Conservation (phyloP, 2,797 vertebrate genomes). For the Ciconia nigra region DNA sequence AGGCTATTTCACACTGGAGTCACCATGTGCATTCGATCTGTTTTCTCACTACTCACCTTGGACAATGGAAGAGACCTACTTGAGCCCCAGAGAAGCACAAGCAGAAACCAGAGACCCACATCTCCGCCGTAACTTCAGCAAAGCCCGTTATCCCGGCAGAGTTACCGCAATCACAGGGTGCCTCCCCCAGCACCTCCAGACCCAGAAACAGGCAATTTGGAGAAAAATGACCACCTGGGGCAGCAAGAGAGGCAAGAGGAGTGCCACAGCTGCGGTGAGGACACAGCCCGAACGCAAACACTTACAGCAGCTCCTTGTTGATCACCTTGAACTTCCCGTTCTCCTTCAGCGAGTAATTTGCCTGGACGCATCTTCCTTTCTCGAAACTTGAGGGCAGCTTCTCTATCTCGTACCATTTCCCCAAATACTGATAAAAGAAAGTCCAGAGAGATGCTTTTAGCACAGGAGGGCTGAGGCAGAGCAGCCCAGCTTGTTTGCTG, state of each 20-base stretch:
- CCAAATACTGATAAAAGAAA: constrained; percentile 83
- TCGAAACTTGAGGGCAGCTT: constrained; percentile 88
- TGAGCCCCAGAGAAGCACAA: not conserved
- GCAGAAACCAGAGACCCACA: not conserved
- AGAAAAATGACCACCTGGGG: not conserved
- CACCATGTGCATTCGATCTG: not conserved
- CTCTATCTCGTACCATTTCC: constrained; percentile 93
- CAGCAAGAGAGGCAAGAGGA: not conserved
- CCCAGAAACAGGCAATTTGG: not conserved
- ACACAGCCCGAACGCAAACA: not conserved
- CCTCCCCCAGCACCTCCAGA: not conserved
- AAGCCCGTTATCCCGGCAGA: not conserved
- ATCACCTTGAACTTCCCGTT: constrained; percentile 84
- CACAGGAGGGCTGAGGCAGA: not conserved
- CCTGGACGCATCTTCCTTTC: constrained; percentile 88
- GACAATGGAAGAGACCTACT: not conserved
- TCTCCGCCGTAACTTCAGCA: accelerated
- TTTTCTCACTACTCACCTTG: not conserved
- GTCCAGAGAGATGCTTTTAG: not conserved
- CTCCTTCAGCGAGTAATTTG: constrained; percentile 82
- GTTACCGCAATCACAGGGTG: not conserved
- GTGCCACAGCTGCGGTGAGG: not conserved
- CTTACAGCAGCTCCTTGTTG: constrained; percentile 90
- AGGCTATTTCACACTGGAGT: not conserved
- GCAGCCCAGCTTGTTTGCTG: accelerated